Base-by-base conservation (phyloP, 1,140 invertebrate genomes). In the Hormaphis cornu region DNA sequence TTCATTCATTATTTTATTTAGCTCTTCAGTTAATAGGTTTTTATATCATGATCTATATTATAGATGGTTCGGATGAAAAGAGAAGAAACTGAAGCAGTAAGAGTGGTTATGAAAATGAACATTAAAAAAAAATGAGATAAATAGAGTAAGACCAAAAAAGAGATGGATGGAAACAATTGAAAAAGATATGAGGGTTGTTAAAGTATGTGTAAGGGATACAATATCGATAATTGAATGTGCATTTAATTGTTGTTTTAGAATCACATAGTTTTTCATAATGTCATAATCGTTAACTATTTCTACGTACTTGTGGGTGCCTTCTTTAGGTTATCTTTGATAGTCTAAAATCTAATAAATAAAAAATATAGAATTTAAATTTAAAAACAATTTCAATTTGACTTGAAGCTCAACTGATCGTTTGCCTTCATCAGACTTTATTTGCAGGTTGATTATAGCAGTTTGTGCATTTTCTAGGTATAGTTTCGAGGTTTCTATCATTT, bases 251-350 rank as follows among this genome's bases (percentile, higher is more conserved):
- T 37, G 20, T 30, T 46, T 63, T 22, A 44, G 14, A 30, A 46
- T 63, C 14, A 42, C 5, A 44, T 63, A 44, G 16, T 42, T 28
- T 1, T 63, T 63, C 24, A 63, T 26, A 44, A 18, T 12, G 28
- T 63, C 40, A 22, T 28, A 63, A 42, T 63, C 58, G 28, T 63
- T 46, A 12, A 63, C 3, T 63, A 63, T 44, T 63, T 63, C 58
- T 4, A 24, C 8, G 7, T 63, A 46, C 7, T 46, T 63, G 18
- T 30, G 24, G 10, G 44, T 12, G 20, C 24, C 30, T 2, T 46
- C 40, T 5, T 46, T 63, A 46, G 46, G 24, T 46, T 63, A 16
- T 12, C 20, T 63, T 30, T 63, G 26, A 1, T 28, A 22, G 7
- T 63, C 40, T 30, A 46, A 28, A 46, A 63, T 1, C 58, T 63